These are phyloP conservation scores for Melanocharis versteri DNA, from an alignment of 2,113 vertebrate genomes.

Conservation along the genomic window DNA sequence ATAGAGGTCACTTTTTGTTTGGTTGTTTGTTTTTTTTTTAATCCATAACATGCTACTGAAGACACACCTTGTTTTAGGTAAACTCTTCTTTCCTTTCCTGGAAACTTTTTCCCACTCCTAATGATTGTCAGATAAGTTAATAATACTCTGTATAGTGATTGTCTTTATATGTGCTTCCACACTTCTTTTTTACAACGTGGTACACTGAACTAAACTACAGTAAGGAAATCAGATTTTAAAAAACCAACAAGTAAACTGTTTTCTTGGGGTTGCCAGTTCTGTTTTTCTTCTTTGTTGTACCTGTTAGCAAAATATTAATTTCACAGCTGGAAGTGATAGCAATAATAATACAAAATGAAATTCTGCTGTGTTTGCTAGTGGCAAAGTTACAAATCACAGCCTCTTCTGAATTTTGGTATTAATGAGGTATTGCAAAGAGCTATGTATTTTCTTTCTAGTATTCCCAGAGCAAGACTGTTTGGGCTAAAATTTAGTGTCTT, in stretches of 20 bases:
- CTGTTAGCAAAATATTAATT: neutral
- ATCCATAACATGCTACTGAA: neutral
- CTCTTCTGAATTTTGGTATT: neutral
- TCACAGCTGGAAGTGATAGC: neutral
- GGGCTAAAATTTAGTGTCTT: neutral
- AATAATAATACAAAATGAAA: neutral
- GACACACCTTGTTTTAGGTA: neutral
- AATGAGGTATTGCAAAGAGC: neutral
- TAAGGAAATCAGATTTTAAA: neutral
- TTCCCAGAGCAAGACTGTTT: neutral
- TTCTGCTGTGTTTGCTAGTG: neutral
- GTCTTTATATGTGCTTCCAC: neutral
- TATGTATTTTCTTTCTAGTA: neutral
- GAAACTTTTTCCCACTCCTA: neutral
- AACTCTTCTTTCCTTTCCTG: neutral
- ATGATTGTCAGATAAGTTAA: neutral
- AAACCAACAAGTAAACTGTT: neutral
- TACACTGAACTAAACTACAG: neutral
- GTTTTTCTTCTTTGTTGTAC: neutral
- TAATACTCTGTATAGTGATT: neutral
- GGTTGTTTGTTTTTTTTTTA: neutral
- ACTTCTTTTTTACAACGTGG: neutral
- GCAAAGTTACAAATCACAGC: neutral
- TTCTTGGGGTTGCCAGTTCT: neutral
- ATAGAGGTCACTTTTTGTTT: neutral